phyloP scores from a whole-genome alignment of 2,888 invertebrate genomes.

The Latrodectus elegans region DNA sequence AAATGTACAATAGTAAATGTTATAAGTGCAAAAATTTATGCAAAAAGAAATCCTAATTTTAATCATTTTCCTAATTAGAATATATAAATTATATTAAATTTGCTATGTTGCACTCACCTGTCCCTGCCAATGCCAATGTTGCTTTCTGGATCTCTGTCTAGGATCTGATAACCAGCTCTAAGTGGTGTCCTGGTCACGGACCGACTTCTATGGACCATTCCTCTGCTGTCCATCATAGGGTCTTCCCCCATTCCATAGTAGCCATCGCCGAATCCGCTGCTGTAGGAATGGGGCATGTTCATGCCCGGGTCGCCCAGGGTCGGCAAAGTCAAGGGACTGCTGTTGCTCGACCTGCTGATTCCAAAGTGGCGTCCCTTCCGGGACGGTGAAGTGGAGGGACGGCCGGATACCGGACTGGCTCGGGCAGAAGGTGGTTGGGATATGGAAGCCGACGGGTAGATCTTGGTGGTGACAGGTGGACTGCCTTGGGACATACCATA shows the following conservation, averaged over 20 bases:
- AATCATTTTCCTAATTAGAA: not conserved
- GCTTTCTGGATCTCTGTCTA: slow-evolving; percentile 79
- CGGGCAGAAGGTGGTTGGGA: slow-evolving; percentile 71
- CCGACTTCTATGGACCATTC: slow-evolving; percentile 60
- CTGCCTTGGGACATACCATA: slow-evolving; percentile 28
- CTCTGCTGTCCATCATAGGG: slow-evolving; percentile 33
- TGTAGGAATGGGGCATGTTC: slow-evolving; percentile 69
- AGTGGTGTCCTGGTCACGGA: slow-evolving; percentile 72
- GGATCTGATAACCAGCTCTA: slow-evolving; percentile 77
- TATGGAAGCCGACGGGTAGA: slow-evolving; percentile 68
- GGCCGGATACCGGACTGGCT: slow-evolving; percentile 70
- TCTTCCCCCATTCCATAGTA: slow-evolving; percentile 64
- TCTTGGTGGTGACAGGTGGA: slow-evolving; percentile 55
- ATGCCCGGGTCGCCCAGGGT: slow-evolving; percentile 33
- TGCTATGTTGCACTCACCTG: slow-evolving; percentile 16
- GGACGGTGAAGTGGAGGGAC: slow-evolving; percentile 62
- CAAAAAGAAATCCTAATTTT: not conserved
- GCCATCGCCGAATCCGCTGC: slow-evolving; percentile 68
- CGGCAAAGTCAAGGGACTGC: slow-evolving; percentile 71
- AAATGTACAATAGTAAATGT: no score
- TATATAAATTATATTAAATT: not conserved
- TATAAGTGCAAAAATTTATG: no score
- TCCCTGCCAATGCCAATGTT: slow-evolving; percentile 76
- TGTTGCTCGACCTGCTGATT: slow-evolving; percentile 71
- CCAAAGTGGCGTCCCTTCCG: slow-evolving; percentile 68